Conservation (phyloP, 2,113 vertebrate genomes). For the Cebus imitator region DNA sequence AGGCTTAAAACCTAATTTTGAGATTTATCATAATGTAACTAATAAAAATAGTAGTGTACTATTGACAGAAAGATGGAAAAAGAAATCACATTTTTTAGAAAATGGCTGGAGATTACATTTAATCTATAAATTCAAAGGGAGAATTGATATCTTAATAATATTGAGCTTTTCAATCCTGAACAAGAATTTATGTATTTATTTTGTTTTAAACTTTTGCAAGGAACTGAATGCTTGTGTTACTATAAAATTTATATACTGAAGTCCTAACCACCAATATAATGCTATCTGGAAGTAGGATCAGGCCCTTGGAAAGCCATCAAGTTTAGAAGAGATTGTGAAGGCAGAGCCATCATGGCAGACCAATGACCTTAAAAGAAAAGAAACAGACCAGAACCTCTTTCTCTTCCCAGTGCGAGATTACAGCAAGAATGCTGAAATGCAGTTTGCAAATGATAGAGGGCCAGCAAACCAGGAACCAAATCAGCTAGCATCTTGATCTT, state of each 20-base stretch:
- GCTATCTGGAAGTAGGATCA: neutral
- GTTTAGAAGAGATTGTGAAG: neutral
- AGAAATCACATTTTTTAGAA: neutral
- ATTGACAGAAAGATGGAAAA: neutral
- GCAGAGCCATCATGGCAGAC: neutral
- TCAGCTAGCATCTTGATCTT: neutral
- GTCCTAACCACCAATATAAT: neutral
- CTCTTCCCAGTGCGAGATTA: neutral
- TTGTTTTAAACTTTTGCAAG: neutral
- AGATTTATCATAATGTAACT: neutral
- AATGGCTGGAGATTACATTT: neutral
- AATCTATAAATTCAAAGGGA: neutral
- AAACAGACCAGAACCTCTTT: neutral
- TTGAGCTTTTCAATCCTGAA: neutral
- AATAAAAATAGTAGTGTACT: neutral
- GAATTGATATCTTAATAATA: neutral
- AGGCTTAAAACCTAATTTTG: neutral
- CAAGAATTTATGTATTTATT: neutral
- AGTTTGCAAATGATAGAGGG: neutral
- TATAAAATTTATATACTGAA: neutral
- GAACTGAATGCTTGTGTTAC: neutral
- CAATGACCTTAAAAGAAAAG: neutral
- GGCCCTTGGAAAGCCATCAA: neutral
- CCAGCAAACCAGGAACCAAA: neutral
- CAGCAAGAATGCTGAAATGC: neutral